Evolutionary conservation across 2,113 vertebrate species (phyloP), one percentile per base, ranked within the genome.

Genomic region (Vulpes vulpes): DNA sequence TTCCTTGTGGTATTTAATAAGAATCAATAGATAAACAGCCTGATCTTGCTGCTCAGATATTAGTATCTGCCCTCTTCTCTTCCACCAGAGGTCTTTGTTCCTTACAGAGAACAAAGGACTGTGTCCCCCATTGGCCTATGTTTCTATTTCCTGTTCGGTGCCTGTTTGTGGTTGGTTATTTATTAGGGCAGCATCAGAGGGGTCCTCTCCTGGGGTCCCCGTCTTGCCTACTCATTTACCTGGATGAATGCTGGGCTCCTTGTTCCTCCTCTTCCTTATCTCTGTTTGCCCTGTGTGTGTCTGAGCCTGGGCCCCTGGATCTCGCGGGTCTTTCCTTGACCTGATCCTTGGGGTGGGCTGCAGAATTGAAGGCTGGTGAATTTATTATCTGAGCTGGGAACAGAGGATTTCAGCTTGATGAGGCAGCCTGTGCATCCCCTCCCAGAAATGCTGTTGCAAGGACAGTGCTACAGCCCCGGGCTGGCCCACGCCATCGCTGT

Each of bases 181-280:
- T 91, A 30, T 5, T 64, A 60, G 67, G 4, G 90, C 95, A 91
- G 81, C 22, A 0, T 67, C 55, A 43, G 65, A 90, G 79, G 67
- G 62, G n/a, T 76, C 89, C 88, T 84, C 69, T 97, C 49, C 93
- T 55, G 83, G 79, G 67, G 91, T 95, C 15, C 80, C 86, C 53
- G 73, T 76, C 87, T 96, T 95, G 60, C 91, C 81, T 94, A 82
- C 71, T 96, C 96, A 35, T 94, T 95, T 96, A 88, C 92, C 88
- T 69, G 49, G 73, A 88, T 65, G 49, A 79, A 71, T 95, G 86
- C 97, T 32, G 27, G 79, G 96, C 71, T 25, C 89, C 76, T 1
- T 0, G 87, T 96, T n/a, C 59, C 27, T 53, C 12, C 6, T 22
- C 23, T 19, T 59, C n/a, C 8, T 62, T 2, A 4, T 55, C 27